Evolutionary conservation across 2,888 invertebrate genomes (phyloP).

Genomic region (Pedicia rivosa): DNA sequence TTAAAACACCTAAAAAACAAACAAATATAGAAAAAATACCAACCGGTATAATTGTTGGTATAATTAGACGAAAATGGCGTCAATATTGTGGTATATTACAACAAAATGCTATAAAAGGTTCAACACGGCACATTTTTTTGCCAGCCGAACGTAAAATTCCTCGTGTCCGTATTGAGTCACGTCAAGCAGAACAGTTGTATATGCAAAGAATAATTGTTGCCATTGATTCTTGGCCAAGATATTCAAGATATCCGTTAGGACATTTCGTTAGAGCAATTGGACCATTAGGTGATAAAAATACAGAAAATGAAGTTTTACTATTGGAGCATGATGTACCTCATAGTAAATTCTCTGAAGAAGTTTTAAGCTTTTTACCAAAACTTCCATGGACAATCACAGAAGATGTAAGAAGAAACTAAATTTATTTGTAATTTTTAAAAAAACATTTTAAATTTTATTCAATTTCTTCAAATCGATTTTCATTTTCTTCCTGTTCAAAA

Average conservation of each 20-base stretch:
- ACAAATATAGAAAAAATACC: conserved; percentile 34
- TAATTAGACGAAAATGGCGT: conserved; percentile 90
- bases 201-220: conserved; percentile 86
- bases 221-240: conserved; percentile 91
- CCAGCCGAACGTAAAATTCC: conserved; percentile 92
- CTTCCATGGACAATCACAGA: conserved; percentile 80
- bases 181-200: conserved; percentile 66
- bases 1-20: conserved; percentile 21
- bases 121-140: conserved; percentile 71
- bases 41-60: conserved; percentile 79
- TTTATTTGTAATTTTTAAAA: too few species aligned
- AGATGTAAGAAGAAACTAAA: too few species aligned
- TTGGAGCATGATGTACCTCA: conserved; percentile 96
- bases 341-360: conserved; percentile 86
- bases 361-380: conserved; percentile 77
- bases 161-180: conserved; percentile 86
- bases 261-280: conserved; percentile 93
- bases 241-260: conserved; percentile 84
- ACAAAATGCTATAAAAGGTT: conserved; percentile 52
- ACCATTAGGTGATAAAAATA: conserved; percentile 79
- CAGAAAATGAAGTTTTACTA: conserved; percentile 92
- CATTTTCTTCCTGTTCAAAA: too few species aligned
- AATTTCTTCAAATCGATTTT: too few species aligned
- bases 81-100: conserved; percentile 95
- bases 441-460: too few species aligned